Conservation (phyloP, 2,888 invertebrate species). For the Eudemis profundana region DNA sequence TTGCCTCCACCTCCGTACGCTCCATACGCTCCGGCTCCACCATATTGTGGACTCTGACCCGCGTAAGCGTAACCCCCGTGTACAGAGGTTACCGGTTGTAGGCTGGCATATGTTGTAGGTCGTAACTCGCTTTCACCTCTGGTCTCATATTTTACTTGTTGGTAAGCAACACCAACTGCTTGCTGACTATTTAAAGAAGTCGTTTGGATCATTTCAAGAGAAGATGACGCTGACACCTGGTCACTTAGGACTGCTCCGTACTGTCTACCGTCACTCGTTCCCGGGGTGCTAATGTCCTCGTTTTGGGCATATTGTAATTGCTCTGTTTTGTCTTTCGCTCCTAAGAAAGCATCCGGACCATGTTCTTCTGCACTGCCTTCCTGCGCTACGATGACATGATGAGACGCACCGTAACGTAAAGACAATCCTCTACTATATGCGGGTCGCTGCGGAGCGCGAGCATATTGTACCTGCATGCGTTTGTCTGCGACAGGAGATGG, state of each 20-base stretch:
- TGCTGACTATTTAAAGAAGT: constrained; percentile 74
- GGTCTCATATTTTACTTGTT: constrained; percentile 79
- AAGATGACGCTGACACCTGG: constrained; percentile 60
- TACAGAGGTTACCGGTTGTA: constrained; percentile 87
- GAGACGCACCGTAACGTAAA: constrained; percentile 70
- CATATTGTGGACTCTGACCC: constrained; percentile 69
- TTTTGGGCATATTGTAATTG: constrained; percentile 62
- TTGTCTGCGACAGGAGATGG: constrained; percentile 59
- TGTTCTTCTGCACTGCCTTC: constrained; percentile 66
- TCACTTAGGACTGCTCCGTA: constrained; percentile 66
- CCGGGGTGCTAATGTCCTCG: constrained; percentile 50
- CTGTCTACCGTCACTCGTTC: constrained; percentile 64
- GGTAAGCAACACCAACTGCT: constrained; percentile 73
- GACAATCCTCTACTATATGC: constrained; percentile 63
- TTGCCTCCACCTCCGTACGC: constrained; percentile 59
- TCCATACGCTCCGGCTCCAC: constrained; percentile 56
- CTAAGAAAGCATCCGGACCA: constrained; percentile 65
- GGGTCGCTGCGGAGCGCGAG: constrained; percentile 57
- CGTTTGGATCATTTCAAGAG: constrained; percentile 76
- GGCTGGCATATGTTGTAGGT: constrained; percentile 85
- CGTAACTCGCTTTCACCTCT: constrained; percentile 70
- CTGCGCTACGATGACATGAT: constrained; percentile 70
- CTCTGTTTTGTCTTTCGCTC: constrained; percentile 65
- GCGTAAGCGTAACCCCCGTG: constrained; percentile 72
- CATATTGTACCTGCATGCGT: constrained; percentile 58